These are phyloP conservation scores for Holcopasites calliopsidis DNA, from an alignment of 1,140 invertebrate genomes.

Conservation along the genomic window DNA sequence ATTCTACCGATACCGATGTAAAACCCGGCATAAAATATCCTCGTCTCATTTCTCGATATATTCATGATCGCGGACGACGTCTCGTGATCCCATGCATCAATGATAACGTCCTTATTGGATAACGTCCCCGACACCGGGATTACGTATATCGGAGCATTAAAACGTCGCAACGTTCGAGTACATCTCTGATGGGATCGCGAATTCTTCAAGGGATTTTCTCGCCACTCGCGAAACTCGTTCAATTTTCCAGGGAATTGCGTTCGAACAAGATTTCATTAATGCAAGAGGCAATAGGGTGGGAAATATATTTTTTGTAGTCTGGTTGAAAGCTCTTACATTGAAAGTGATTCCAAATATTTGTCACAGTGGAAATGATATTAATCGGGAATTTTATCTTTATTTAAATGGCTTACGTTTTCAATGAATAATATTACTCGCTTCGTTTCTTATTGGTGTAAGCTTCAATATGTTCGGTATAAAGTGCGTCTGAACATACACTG, in stretches of 20 bases:
- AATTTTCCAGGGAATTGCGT: constrained; percentile 8
- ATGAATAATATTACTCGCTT: too few species aligned
- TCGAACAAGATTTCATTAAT: constrained; percentile 18
- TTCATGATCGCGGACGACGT: constrained; percentile 5
- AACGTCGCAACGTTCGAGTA: constrained; percentile 34
- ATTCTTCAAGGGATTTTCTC: background rate
- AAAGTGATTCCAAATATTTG: too few species aligned
- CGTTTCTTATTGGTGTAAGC: too few species aligned
- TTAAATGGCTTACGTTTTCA: background rate
- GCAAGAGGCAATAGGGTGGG: background rate
- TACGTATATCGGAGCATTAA: constrained; percentile 34
- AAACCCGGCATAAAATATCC: constrained; percentile 15
- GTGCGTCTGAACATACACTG: background rate
- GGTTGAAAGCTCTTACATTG: too few species aligned
- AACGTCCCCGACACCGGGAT: constrained; percentile 11
- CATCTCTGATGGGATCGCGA: background rate
- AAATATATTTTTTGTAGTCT: too few species aligned
- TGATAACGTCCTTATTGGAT: constrained; percentile 35
- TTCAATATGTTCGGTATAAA: too few species aligned
- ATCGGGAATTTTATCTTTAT: background rate
- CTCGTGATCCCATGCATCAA: constrained; percentile 30
- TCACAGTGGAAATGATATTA: background rate
- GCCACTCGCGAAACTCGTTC: background rate
- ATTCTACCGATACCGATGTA: too few species aligned
- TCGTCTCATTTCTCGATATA: constrained; percentile 20